phyloP scores from a whole-genome alignment of 2,888 invertebrate species.

The Zygothrica quintamaculata region DNA sequence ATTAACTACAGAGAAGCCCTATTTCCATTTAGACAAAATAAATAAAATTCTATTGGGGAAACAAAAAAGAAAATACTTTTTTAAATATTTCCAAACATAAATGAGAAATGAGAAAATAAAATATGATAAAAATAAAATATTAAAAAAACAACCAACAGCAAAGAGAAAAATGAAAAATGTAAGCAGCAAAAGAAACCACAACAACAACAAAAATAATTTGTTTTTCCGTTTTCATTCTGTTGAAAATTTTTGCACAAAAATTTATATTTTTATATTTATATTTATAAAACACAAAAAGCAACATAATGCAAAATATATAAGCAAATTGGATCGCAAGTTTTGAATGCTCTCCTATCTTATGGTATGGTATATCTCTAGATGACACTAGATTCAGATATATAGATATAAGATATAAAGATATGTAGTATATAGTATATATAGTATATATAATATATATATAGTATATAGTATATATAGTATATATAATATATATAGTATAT shows the following conservation, averaged over 20 bases:
- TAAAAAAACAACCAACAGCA: neutral
- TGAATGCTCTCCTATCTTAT: slow-evolving; percentile 20
- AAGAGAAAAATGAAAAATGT: neutral
- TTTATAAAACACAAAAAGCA: slow-evolving; percentile 40
- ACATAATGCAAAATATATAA: slow-evolving; percentile 6
- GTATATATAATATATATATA: too few relatives aligned
- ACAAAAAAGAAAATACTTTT: too few relatives aligned
- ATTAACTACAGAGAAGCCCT: slow-evolving; percentile 1
- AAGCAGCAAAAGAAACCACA: neutral
- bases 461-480: too few relatives aligned
- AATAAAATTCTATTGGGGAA: too few relatives aligned
- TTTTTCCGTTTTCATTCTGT: slow-evolving; percentile 24
- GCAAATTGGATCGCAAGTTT: slow-evolving; percentile 22
- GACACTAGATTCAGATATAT: too few relatives aligned
- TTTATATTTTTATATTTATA: slow-evolving; percentile 55
- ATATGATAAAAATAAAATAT: neutral
- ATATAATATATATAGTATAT: too few relatives aligned
- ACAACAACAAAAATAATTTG: slow-evolving; percentile 1
- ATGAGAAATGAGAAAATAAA: neutral
- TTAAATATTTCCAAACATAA: too few relatives aligned
- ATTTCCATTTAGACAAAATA: neutral
- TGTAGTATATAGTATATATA: too few relatives aligned
- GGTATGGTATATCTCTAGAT: neutral
- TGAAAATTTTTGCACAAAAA: slow-evolving; percentile 31
- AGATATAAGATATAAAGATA: too few relatives aligned